A percentile compares a stretch with the other conserved stretches of the same genome.
phyloP scores from a whole-genome alignment of 2,113 vertebrate species.

The Todiramphus chloris region DNA sequence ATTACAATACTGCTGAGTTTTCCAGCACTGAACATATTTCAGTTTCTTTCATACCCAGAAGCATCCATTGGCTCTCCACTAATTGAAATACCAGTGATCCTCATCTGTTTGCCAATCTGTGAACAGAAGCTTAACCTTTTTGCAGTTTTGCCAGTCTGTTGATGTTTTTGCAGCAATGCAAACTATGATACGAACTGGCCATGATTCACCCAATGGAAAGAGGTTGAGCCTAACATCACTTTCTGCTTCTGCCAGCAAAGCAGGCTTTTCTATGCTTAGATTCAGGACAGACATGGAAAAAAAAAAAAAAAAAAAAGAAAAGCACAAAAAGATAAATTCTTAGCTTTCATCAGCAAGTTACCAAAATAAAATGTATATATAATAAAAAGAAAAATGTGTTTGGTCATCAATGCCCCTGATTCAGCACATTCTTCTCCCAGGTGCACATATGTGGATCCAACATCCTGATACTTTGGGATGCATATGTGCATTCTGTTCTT shows the following conservation, averaged over 20 bases:
- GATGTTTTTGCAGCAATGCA: not conserved
- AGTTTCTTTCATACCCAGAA: not conserved
- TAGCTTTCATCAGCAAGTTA: not conserved
- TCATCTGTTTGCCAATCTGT: conserved; percentile 29
- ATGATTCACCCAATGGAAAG: not conserved
- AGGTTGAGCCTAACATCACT: not conserved
- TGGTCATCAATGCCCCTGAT: not conserved
- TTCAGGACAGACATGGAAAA: not conserved
- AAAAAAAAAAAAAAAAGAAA: not conserved
- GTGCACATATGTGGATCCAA: not conserved
- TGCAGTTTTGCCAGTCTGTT: conserved; percentile 7
- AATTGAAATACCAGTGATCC: conserved; percentile 40
- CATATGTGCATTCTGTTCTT: not conserved
- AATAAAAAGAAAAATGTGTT: not conserved
- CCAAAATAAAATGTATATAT: not conserved
- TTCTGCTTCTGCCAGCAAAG: not conserved
- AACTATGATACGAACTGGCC: not conserved
- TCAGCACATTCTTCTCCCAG: not conserved
- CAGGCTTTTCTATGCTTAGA: not conserved
- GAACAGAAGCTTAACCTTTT: conserved; percentile 46
- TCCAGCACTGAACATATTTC: not conserved
- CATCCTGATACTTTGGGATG: not conserved
- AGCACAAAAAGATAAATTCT: not conserved
- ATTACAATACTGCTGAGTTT: not conserved
- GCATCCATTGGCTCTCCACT: not conserved